Conservation (phyloP, 2,113 vertebrate genomes). For the Gambusia affinis region DNA sequence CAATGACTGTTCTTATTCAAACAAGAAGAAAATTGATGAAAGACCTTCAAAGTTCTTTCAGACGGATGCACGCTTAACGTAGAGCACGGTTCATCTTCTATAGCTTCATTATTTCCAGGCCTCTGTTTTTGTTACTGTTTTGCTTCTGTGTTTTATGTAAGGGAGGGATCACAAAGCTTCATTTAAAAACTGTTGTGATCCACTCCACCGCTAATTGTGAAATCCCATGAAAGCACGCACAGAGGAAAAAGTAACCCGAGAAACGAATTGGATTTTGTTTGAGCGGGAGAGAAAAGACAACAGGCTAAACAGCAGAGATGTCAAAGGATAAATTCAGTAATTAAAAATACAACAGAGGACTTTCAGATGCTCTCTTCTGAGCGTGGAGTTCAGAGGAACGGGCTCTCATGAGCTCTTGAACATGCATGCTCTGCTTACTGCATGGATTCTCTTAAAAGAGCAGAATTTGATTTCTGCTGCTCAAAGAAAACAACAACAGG, state of each 20-base stretch:
- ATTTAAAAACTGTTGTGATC: constrained; percentile 44
- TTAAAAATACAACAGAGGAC: constrained; percentile 3
- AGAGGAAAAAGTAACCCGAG: constrained; percentile 12
- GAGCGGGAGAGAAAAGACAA: constrained; percentile 1
- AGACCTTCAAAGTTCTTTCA: constrained; percentile 43
- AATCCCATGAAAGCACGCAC: constrained; percentile 32
- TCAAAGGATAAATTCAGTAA: constrained; percentile 24
- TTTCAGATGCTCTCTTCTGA: constrained; percentile 25
- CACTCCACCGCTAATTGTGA: constrained; percentile 20
- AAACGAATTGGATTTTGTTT: constrained; percentile 29
- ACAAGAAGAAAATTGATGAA: constrained; percentile 30
- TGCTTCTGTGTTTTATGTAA: constrained; percentile 29
- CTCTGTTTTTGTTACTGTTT: constrained; percentile 10
- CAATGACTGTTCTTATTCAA: constrained; percentile 48
- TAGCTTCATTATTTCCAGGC: constrained; percentile 38
- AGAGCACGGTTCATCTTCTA: constrained; percentile 22
- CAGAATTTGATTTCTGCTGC: neutral
- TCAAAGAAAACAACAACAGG: neutral
- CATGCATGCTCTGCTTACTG: constrained; percentile 11
- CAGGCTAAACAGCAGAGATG: constrained; percentile 12
- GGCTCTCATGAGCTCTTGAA: constrained; percentile 13
- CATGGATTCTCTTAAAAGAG: constrained; percentile 1
- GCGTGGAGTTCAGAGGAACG: constrained; percentile 31
- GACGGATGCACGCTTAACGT: constrained; percentile 3
- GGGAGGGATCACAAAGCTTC: constrained; percentile 27